Percentiles rank a stretch among this genome's conserved stretches.
These are phyloP conservation scores for Esperia sulphurella DNA, from an alignment of 2,888 invertebrate species.

Conservation along the genomic window DNA sequence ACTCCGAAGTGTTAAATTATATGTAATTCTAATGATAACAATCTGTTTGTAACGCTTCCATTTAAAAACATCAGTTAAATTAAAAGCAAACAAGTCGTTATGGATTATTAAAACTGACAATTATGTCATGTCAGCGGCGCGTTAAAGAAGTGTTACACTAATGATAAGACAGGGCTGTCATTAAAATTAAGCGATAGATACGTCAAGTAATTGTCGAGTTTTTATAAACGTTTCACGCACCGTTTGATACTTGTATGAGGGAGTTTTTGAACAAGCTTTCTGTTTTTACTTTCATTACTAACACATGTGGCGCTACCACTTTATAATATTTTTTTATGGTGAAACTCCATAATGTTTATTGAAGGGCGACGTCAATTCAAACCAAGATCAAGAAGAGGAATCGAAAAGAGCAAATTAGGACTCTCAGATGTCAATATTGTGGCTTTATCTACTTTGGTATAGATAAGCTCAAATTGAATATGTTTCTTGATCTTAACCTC, in stretches of 20 bases:
- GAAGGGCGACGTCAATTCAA: too few species aligned
- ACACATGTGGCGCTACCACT: constrained; percentile 1
- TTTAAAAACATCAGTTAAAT: constrained; percentile 6
- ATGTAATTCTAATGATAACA: not conserved
- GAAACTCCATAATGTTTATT: too few species aligned
- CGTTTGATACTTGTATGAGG: constrained; percentile 32
- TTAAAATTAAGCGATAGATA: constrained; percentile 22
- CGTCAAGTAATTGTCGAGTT: constrained; percentile 40
- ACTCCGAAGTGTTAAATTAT: too few species aligned
- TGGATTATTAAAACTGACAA: constrained; percentile 38
- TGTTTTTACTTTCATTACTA: constrained; percentile 5
- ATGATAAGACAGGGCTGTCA: constrained; percentile 29
- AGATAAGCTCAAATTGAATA: too few species aligned
- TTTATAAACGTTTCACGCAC: constrained; percentile 58
- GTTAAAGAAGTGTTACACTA: constrained; percentile 30
- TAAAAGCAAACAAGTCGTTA: constrained; percentile 30
- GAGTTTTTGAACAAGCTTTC: constrained; percentile 12
- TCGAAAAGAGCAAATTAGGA: too few species aligned
- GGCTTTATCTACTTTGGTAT: too few species aligned
- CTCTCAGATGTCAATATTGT: too few species aligned
- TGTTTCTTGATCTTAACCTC: too few species aligned
- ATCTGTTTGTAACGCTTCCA: not conserved
- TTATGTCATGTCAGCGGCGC: constrained; percentile 38
- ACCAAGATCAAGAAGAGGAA: too few species aligned
- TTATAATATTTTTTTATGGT: not conserved